phyloP scores from a whole-genome alignment of 2,797 vertebrate genomes.

The Serranus cabrilla region DNA sequence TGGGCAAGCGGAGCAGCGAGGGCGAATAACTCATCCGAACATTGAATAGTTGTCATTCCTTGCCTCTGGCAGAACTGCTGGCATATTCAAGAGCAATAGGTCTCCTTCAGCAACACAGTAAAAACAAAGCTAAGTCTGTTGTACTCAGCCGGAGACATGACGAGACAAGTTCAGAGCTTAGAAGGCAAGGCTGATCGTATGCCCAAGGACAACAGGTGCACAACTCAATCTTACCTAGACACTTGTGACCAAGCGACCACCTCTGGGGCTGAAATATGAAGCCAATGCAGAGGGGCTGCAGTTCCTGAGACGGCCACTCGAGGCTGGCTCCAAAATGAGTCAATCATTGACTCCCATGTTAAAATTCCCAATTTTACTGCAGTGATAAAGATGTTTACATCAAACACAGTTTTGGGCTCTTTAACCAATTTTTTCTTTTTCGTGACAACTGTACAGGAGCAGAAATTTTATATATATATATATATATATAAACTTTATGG shows the following conservation, averaged over 20 bases:
- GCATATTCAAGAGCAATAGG: slow-evolving; percentile 20
- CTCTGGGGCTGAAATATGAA: too few species aligned
- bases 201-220: slow-evolving; percentile 63
- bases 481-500: too few species aligned
- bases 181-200: slow-evolving; percentile 29
- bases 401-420: too few species aligned
- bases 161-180: slow-evolving; percentile 42
- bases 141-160: slow-evolving; percentile 37
- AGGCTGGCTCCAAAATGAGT: too few species aligned
- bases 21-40: slow-evolving; percentile 28
- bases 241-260: not conserved
- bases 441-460: too few species aligned
- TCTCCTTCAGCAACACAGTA: slow-evolving; percentile 21
- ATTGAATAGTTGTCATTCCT: slow-evolving; percentile 53
- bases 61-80: slow-evolving; percentile 44
- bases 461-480: too few species aligned
- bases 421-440: too few species aligned
- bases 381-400: too few species aligned
- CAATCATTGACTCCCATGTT: too few species aligned
- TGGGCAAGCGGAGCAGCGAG: slow-evolving; percentile 9
- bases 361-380: too few species aligned
- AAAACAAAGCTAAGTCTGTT: slow-evolving; percentile 24
- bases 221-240: not conserved
- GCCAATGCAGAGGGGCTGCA: too few species aligned
- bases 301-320: too few species aligned